Evolutionary conservation across 1,140 invertebrate species (phyloP).

Genomic region (Neodiprion pinetum): DNA sequence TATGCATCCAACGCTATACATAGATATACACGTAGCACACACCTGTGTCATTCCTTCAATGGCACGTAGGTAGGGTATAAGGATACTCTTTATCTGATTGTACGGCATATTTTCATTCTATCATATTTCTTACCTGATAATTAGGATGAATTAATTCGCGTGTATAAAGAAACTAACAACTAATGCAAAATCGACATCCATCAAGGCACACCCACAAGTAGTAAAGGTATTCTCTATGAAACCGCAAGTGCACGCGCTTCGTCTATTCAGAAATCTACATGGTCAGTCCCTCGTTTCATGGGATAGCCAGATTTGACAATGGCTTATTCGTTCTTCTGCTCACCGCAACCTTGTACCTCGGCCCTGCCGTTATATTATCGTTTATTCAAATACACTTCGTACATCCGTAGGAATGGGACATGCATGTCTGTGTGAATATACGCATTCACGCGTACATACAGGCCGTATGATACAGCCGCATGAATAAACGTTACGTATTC

Average conservation of each 20-base stretch:
- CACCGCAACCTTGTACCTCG: background rate
- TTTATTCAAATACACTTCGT: background rate
- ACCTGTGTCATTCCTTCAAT: background rate
- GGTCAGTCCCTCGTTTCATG: too few relatives aligned
- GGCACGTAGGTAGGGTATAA: too few relatives aligned
- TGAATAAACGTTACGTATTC: conserved; percentile 1
- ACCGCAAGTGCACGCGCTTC: too few relatives aligned
- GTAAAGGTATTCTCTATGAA: too few relatives aligned
- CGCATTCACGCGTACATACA: too few relatives aligned
- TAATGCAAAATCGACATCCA: too few relatives aligned
- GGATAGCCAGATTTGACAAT: too few relatives aligned
- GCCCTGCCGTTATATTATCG: background rate
- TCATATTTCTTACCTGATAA: background rate
- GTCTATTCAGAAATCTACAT: too few relatives aligned
- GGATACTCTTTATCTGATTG: background rate
- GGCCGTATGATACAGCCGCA: too few relatives aligned
- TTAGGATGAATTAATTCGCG: background rate
- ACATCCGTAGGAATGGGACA: background rate
- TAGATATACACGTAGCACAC: background rate
- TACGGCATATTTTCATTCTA: background rate
- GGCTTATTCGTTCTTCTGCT: background rate
- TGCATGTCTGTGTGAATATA: background rate
- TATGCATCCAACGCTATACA: background rate
- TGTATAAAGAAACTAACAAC: background rate
- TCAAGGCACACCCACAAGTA: too few relatives aligned